Base-by-base conservation (phyloP, 2,797 vertebrate species). In the Scolopax rusticola region DNA sequence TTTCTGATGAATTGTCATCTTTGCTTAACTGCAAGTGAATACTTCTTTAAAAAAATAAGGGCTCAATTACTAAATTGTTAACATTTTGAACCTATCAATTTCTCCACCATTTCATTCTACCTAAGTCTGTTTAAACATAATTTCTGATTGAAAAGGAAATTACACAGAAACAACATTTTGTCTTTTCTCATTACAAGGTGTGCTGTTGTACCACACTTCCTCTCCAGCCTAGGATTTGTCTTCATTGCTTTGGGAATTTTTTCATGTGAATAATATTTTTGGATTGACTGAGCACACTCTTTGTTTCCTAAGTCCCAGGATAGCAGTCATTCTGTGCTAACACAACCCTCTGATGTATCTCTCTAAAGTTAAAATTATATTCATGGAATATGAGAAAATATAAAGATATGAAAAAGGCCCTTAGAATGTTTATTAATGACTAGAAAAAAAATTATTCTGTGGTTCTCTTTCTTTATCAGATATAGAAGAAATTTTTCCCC, bases 101-200 rank as follows among this genome's bases (percentile, higher is more conserved):
- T 84, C 56, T 92, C 19, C n/a, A 45, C 48, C 3, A n/a, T 91
- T 84, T 93, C 33, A 75, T 89, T 76, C 41, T 23, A 84, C 41
- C 32, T 40, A 83, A 87, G 33, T 13, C 24, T 89, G n/a, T 76
- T 92, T 76, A 94, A 93, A 84, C 47, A 17, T 30, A 53, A 68
- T 89, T 95, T 96, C 57, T 92, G 32, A 64, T 20, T 82, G 74
- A 92, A 78, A 43, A 79, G 25, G 45, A 81, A 47, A 61, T 87
- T 78, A 45, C 14, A 33, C 20, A 60, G 24, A 28, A 86, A 16
- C 25, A 86, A 15, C 24, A 36, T 65, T 80, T 74, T 48, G 18
- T 48, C 18, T 81, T 92, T 67, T 84, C 38, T 82, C 33, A 51
- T 76, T 24, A 25, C 11, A 69, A 71, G 20, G 7, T 45, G 8